Evolutionary conservation across 2,113 vertebrate species (phyloP).

Genomic region (Hirundichthys speculiger): DNA sequence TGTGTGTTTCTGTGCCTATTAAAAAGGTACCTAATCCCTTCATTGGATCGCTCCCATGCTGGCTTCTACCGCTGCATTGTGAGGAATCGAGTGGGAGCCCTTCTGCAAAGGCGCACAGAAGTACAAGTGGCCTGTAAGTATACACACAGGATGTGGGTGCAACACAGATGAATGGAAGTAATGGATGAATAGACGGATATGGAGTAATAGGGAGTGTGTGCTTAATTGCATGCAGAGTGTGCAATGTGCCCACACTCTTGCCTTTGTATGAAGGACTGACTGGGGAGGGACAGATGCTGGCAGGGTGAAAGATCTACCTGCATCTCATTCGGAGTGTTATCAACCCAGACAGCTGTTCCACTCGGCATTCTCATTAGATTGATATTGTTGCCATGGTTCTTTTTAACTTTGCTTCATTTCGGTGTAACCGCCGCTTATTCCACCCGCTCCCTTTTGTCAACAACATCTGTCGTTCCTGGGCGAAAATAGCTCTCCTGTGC

Average conservation of each 20-base stretch:
- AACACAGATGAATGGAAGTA: slow-evolving; percentile 13
- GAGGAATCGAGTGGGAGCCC: slow-evolving; percentile 93
- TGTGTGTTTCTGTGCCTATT: slow-evolving; percentile 48
- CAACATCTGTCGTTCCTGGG: slow-evolving; percentile 70
- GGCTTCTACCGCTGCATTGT: slow-evolving; percentile 97
- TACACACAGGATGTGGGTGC: slow-evolving; percentile 12
- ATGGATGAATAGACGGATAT: slow-evolving; percentile 17
- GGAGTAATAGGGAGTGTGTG: slow-evolving; percentile 2
- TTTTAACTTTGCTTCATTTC: slow-evolving; percentile 63
- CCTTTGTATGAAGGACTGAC: slow-evolving; percentile 59
- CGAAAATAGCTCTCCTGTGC: slow-evolving; percentile 3
- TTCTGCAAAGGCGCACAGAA: slow-evolving; percentile 93
- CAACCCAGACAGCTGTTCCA: slow-evolving; percentile 72
- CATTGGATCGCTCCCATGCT: slow-evolving; percentile 92
- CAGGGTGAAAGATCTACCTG: slow-evolving; percentile 69
- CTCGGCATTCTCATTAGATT: slow-evolving; percentile 66
- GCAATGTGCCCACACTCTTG: slow-evolving; percentile 45
- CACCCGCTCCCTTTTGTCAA: slow-evolving; percentile 62
- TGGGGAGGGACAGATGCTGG: slow-evolving; percentile 62
- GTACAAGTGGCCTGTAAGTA: slow-evolving; percentile 99
- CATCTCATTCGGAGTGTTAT: slow-evolving; percentile 53
- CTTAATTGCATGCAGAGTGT: slow-evolving; percentile 30
- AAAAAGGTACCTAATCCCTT: slow-evolving; percentile 94
- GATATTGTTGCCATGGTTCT: slow-evolving; percentile 63
- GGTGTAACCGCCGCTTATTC: slow-evolving; percentile 51